Base-by-base conservation (phyloP, 1,140 invertebrate species). In the Sminthurinus signatus region DNA sequence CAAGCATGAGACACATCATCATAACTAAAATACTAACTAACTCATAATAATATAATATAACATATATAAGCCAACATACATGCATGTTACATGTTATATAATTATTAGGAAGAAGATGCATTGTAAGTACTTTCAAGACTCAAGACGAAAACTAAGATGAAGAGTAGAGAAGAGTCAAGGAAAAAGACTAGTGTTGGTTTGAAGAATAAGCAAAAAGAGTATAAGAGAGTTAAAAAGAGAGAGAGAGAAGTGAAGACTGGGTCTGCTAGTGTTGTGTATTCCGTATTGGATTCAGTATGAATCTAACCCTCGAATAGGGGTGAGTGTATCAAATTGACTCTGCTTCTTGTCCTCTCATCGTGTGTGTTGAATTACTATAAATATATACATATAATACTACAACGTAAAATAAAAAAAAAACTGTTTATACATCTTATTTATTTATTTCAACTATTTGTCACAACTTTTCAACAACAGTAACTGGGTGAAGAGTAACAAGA, bases 241-340 rank as follows among this genome's bases (percentile, higher is more conserved):
- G 25, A 14, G 50, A 52, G 14, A 27, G 14, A 52, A 52, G 50
- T 25, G 4, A 52, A 52, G 50, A 52, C 50, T 52, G 50, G 50
- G 50, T 44, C 27, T 59, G 36, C 43, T 59, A 39, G 42, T 59
- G 36, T 43, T 44, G 43, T 59, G 36, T 42, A 42, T 60, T 60
- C 27, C 10, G 28, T n/a, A n/a, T n/a, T 28, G 14, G 61, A 43
- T 17, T 63, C 66, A 64, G 66, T 68, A 50, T 61, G 50, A 44
- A 68, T 64, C 66, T 68, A 61, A 64, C 66, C 66, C 66, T 68
- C 66, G 64, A 43, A 68, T n/a, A n/a, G n/a, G 66, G 66, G 66
- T 68, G 66, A 68, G 66, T 60, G 62, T 64, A 43, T 57, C 52
- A 52, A 52, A 52, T 52, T 52, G 50, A 27, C 14, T 27, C 50